These are phyloP conservation scores for Diadema setosum DNA, from an alignment of 35 echinoderm and acorn worm genomes.

Conservation along the genomic window DNA sequence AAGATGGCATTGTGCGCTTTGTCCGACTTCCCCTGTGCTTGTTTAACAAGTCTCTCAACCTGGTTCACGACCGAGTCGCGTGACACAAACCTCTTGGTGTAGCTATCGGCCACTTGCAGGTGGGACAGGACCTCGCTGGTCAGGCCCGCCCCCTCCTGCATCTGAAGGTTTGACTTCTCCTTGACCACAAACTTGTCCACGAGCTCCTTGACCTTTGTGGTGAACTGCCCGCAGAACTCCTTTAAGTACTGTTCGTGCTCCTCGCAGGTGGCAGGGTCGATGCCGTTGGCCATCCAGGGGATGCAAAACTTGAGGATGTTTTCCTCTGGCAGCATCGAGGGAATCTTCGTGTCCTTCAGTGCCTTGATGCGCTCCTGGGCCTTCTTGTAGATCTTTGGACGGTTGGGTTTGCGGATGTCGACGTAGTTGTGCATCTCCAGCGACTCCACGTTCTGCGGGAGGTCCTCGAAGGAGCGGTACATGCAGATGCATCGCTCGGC, in stretches of 20 bases:
- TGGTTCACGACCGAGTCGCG: slow-evolving; percentile 80
- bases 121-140: slow-evolving; percentile 64
- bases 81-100: slow-evolving; percentile 66
- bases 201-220: slow-evolving; percentile 68
- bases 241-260: slow-evolving; percentile 96
- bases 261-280: slow-evolving; percentile 59
- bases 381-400: slow-evolving; percentile 98
- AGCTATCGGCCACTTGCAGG: slow-evolving; percentile 50
- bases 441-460: slow-evolving; percentile 91
- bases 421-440: slow-evolving; percentile 96
- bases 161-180: slow-evolving; percentile 65
- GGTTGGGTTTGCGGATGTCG: slow-evolving; percentile 91
- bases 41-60: slow-evolving; percentile 72
- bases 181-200: slow-evolving; percentile 65
- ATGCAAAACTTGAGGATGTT: slow-evolving; percentile 83
- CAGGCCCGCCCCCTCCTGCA: slow-evolving; percentile 57
- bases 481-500: slow-evolving; percentile 76
- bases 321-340: slow-evolving; percentile 47
- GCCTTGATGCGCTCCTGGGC: slow-evolving; percentile 90
- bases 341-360: slow-evolving; percentile 89
- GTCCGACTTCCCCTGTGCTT: slow-evolving; percentile 27
- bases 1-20: slow-evolving; percentile 67
- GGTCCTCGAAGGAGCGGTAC: slow-evolving; percentile 82
- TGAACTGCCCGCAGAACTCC: slow-evolving; percentile 75
- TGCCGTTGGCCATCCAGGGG: slow-evolving; percentile 78